Evolutionary conservation across 2,113 vertebrate species (phyloP), one percentile per base, ranked within the genome.

Genomic region (Indicator maculatus): DNA sequence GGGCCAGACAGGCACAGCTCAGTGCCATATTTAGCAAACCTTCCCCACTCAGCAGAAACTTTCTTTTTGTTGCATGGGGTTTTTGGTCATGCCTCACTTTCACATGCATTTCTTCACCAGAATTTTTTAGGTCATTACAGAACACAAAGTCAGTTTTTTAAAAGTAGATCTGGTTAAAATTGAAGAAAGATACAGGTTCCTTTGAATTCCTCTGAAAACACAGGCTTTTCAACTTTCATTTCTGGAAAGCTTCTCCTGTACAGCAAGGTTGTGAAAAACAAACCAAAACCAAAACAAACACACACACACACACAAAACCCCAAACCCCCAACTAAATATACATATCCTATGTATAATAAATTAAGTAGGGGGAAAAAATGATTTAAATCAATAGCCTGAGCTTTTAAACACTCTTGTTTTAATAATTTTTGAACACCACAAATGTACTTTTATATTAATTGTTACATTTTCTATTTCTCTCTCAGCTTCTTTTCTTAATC

Each of bases 141-240:
- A 78, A 38, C 1, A 1, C 3, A 33, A 33, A 66, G 6, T 0
- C 3, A 9, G 7, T n/a, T 63, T 33, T 66, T 19, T 19, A 26
- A 12, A 47, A 58, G 10, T 3, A 27, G 6, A 31, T 55, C 16
- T 28, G 4, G 18, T 74, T 38, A 50, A 66, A 75, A 39, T 38
- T 59, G 16, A 69, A 80, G 23, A 47, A 41, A 12, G 12, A 47
- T 23, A 4, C 3, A 16, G 14, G 3, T 52, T 92, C 15, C 10
- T 79, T 70, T 80, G 33, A 39, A 28, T 59, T 72, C 20, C 13
- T 56, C 14, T 27, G 67, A 73, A 88, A 80, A 65, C 4, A 52
- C 5, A 9, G 52, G 3, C 0, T 0, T 88, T 90, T 86, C 11
- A 69, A 3, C 55, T 41, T 92, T 45, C 5, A 45, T 56, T 90